A percentile compares a stretch with the other conserved stretches of the same genome.
Conservation (phyloP, 1,140 invertebrate genomes). For the Palaemon carinicauda region DNA sequence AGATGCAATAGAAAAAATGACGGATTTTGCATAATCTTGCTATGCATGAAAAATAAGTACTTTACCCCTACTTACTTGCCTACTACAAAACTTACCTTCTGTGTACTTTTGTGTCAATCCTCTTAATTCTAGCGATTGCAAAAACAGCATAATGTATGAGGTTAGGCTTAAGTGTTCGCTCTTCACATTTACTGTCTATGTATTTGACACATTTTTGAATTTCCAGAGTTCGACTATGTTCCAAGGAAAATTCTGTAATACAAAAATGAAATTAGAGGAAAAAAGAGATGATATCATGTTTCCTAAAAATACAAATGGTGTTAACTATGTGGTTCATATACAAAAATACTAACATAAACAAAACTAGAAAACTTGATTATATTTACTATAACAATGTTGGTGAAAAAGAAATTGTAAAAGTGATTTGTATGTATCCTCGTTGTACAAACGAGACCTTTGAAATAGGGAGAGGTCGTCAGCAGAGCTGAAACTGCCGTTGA, state of each 20-base stretch:
- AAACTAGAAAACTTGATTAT: too few species aligned
- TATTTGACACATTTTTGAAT: slow-evolving; percentile 43
- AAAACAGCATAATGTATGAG: slow-evolving; percentile 48
- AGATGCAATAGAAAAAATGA: not conserved
- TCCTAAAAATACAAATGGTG: too few species aligned
- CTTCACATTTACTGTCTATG: slow-evolving; percentile 38
- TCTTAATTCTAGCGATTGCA: slow-evolving; percentile 35
- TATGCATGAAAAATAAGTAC: too few species aligned
- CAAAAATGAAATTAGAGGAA: not conserved
- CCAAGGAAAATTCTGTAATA: slow-evolving; percentile 34
- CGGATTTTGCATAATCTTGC: not conserved
- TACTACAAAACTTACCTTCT: slow-evolving; percentile 15
- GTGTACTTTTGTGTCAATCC: slow-evolving; percentile 33
- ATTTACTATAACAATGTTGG: too few species aligned
- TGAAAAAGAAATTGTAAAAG: too few species aligned
- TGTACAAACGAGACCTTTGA: too few species aligned
- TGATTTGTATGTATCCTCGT: too few species aligned
- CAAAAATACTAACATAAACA: too few species aligned
- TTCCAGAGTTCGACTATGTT: slow-evolving; percentile 22
- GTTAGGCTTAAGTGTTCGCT: slow-evolving; percentile 24
- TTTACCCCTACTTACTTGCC: too few species aligned
- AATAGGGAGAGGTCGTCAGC: too few species aligned
- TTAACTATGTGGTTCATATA: too few species aligned
- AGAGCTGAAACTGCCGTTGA: too few species aligned
- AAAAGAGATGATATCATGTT: not conserved